phyloP scores from a whole-genome alignment of 1,140 invertebrate genomes.

The Dryas iulia region DNA sequence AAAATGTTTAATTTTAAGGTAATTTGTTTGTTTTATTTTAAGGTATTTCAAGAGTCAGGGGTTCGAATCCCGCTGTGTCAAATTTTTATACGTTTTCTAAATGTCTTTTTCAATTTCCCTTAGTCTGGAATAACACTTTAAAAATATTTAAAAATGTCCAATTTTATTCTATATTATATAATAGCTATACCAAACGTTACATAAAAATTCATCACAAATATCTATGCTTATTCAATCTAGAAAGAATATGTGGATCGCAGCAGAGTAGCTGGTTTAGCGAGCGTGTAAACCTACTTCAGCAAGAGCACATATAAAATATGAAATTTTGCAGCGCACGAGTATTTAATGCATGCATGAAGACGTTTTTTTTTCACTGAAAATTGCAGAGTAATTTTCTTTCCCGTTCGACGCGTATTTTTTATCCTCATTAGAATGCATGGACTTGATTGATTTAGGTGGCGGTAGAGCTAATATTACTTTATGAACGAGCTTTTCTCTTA shows the following conservation, averaged over 20 bases:
- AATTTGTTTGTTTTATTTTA: no score
- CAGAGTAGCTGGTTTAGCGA: conserved; percentile 1
- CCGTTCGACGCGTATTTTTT: conserved; percentile 27
- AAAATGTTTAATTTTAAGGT: no score
- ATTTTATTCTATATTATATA: no score
- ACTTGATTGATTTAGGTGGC: conserved; percentile 32
- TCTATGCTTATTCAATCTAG: not conserved
- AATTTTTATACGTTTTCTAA: no score
- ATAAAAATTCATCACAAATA: not conserved
- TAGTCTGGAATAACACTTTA: no score
- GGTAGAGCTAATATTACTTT: conserved; percentile 26
- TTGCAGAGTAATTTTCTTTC: conserved; percentile 28
- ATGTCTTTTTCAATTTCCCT: no score
- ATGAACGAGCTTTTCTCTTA: conserved; percentile 5
- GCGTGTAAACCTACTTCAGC: not conserved
- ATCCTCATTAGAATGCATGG: conserved; percentile 32
- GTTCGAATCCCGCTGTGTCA: no score
- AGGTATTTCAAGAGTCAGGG: no score
- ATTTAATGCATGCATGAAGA: conserved; percentile 24
- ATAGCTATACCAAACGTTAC: no score
- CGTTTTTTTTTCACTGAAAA: conserved; percentile 11
- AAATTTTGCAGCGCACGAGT: conserved; percentile 10
- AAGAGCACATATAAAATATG: not conserved
- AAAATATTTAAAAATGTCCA: no score
- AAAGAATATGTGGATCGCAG: not conserved